Base-by-base conservation (phyloP, 2,113 vertebrate genomes). In the Cyphomyrus plagiostoma region DNA sequence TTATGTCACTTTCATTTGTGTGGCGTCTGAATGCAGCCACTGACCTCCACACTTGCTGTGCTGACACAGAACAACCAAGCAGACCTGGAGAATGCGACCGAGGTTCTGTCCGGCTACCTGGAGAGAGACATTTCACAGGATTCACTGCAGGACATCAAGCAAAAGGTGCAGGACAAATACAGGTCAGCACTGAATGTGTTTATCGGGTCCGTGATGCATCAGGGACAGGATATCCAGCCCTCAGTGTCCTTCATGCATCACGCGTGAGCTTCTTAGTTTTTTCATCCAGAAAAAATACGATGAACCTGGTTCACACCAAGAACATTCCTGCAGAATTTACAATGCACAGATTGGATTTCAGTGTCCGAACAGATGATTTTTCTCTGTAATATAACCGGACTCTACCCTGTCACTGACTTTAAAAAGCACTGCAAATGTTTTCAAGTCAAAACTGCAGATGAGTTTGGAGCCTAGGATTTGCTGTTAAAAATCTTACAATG, bases 161-260 rank as follows among this genome's bases (percentile, higher is more conserved):
- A 99, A 95, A 99, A 99, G 98, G 98, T 99, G 92, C 98, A 99
- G 96, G 98, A 99, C 95, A 99, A 99, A 95, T 99, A 99, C 97
- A 99, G 98, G 98, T 98, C 92, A 94, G 96, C 92, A 19, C 86
- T 89, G 9, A 46, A 7, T n/a, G 45, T 84, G 39, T 84, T 23
- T 23, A 1, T 46, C 21, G 39, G 35, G 39, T 42, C 17, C n/a
- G 6, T 77, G 70, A 35, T 30, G 7, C 23, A 9, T 62, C 8
- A 62, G 58, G 58, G 7, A 3, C 58, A 10, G 58, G 58, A 26
- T 66, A 66, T 66, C 58, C 23, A 26, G 58, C 9, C 58, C 58
- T 77, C 26, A 6, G 70, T 39, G 70, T 19, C 62, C 62, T 80
- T 80, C 74, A 80, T 7, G 1, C 3, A 26, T 66, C n/a, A 30